Evolutionary conservation across 2,888 invertebrate species (phyloP).

Genomic region (Anarsia innoxiella): DNA sequence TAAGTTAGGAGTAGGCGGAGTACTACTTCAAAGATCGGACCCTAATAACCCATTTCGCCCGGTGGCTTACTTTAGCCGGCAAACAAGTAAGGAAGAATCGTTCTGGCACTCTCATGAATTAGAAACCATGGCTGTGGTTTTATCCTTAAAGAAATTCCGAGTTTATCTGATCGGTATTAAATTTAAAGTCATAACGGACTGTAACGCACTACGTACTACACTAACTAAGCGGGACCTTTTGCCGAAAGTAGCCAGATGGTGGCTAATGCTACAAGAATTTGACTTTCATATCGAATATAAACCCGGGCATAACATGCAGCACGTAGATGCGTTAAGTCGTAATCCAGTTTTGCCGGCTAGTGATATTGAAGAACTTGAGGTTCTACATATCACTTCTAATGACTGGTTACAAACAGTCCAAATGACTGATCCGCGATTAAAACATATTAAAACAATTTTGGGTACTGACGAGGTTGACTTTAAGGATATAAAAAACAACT

Average conservation of each 20-base stretch:
- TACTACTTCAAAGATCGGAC: conserved; percentile 22
- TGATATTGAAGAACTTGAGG: neutral
- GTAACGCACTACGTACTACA: neutral
- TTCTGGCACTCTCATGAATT: conserved; percentile 31
- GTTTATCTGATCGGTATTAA: conserved; percentile 21
- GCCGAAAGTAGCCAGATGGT: conserved; percentile 1
- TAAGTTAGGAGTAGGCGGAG: conserved; percentile 23
- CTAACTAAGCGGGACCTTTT: conserved; percentile 2
- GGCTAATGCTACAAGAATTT: conserved; percentile 11
- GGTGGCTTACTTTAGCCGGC: conserved; percentile 26
- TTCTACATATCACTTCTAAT: neutral
- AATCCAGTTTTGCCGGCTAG: neutral
- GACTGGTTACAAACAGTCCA: conserved; percentile 10
- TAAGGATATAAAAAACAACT: conserved; percentile 6
- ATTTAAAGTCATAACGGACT: conserved; percentile 4
- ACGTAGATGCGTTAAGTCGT: neutral
- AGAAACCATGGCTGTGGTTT: conserved; percentile 34
- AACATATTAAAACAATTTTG: conserved; percentile 4
- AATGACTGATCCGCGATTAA: conserved; percentile 6
- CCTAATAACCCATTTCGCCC: conserved; percentile 11
- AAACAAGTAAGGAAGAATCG: conserved; percentile 25
- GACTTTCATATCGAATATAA: conserved; percentile 12
- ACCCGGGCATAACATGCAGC: neutral
- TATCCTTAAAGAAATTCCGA: conserved; percentile 26
- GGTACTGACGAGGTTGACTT: neutral